A percentile compares a stretch with the other conserved stretches of the same genome.
Conservation (phyloP, 92 coral and sea anemone species). For the Pocillopora meandrina region DNA sequence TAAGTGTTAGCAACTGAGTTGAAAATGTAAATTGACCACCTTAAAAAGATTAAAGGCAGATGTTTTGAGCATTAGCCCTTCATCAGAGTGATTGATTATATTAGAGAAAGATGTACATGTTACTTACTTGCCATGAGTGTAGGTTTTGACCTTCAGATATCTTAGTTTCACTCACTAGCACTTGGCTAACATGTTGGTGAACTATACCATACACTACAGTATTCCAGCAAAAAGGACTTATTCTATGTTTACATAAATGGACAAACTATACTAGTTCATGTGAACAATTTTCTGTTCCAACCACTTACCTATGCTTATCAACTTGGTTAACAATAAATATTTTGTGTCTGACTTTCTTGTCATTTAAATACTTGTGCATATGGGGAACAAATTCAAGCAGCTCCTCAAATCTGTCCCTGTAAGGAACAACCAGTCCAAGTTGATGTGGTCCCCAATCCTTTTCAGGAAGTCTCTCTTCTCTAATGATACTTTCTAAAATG, state of each 20-base stretch:
- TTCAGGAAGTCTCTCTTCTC: conserved; percentile 28
- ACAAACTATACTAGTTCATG: too few species aligned
- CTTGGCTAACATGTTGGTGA: too few species aligned
- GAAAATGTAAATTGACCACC: too few species aligned
- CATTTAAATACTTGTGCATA: conserved; percentile 85
- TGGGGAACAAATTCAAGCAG: conserved; percentile 94
- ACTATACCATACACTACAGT: not conserved
- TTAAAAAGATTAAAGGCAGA: too few species aligned
- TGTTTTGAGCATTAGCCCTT: too few species aligned
- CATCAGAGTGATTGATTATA: too few species aligned
- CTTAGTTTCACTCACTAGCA: too few species aligned
- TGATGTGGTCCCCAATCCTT: conserved; percentile 84
- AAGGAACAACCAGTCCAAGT: conserved; percentile 95
- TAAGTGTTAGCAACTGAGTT: too few species aligned
- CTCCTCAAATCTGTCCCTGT: conserved; percentile 95
- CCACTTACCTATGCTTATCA: conserved; percentile 86
- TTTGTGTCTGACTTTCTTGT: conserved; percentile 85
- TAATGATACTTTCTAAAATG: conserved; percentile 1
- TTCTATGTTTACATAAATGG: too few species aligned
- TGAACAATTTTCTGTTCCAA: not conserved
- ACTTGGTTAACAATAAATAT: conserved; percentile 91
- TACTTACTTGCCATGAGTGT: too few species aligned
- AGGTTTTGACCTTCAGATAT: too few species aligned
- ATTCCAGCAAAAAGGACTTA: not conserved
- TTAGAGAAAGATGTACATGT: too few species aligned